Percentiles rank a stretch among this genome's conserved stretches.
Conservation (phyloP, 2,113 vertebrate genomes). For the Empidonax traillii region DNA sequence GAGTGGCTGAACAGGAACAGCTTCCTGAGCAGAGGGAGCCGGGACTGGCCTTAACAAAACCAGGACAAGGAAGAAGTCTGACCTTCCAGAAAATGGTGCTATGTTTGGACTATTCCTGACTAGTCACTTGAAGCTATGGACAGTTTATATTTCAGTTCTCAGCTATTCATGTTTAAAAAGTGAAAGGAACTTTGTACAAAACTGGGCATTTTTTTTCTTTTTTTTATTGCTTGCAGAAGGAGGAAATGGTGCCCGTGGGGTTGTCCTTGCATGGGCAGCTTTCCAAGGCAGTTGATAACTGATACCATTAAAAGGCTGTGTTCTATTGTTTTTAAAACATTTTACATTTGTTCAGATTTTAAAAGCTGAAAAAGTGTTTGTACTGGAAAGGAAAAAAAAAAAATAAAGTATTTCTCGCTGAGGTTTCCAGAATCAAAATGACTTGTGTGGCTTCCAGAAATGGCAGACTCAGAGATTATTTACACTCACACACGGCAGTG, state of each 20-base stretch:
- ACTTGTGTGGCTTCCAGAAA: not conserved
- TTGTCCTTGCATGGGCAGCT: not conserved
- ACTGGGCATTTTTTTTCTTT: not conserved
- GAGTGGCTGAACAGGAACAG: not conserved
- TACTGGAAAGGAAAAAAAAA: slow-evolving; percentile 24
- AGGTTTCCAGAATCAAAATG: not conserved
- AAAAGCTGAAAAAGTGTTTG: slow-evolving; percentile 32
- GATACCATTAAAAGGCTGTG: not conserved
- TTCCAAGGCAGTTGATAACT: not conserved
- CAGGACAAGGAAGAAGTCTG: not conserved
- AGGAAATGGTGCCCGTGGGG: accelerated
- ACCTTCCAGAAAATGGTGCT: slow-evolving; percentile 30
- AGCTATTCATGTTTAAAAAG: not conserved
- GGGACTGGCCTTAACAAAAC: not conserved
- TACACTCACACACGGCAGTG: accelerated
- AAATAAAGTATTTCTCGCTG: slow-evolving; percentile 27
- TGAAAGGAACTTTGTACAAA: slow-evolving; percentile 1
- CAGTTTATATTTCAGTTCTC: slow-evolving; percentile 30
- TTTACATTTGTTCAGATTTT: slow-evolving; percentile 46
- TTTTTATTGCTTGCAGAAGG: not conserved
- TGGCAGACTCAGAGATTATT: not conserved
- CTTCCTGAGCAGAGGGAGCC: not conserved
- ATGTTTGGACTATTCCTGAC: slow-evolving; percentile 22
- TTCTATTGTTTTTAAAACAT: slow-evolving; percentile 13
- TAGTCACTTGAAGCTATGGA: slow-evolving; percentile 39